phyloP scores from a whole-genome alignment of 1,140 invertebrate genomes.

The Zaprionus africanus region DNA sequence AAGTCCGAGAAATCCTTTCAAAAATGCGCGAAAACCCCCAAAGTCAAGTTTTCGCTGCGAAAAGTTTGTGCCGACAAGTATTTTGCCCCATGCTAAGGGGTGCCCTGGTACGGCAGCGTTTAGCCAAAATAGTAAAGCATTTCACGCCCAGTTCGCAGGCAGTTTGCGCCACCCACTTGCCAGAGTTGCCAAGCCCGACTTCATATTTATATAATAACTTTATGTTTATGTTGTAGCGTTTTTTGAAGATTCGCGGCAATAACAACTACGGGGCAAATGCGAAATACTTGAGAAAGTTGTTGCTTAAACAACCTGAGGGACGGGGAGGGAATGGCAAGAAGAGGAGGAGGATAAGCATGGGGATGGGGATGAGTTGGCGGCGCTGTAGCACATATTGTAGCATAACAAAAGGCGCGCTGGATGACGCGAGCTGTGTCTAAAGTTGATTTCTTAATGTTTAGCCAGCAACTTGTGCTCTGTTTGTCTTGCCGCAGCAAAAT shows the following conservation, averaged over 20 bases:
- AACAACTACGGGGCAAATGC: slow-evolving; percentile 23
- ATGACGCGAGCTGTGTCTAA: slow-evolving; percentile 60
- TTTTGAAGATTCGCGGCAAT: slow-evolving; percentile 40
- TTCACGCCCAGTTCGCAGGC: slow-evolving; percentile 31
- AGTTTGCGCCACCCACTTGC: slow-evolving; percentile 10
- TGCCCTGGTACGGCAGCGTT: slow-evolving; percentile 15
- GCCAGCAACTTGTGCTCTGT: slow-evolving; percentile 66
- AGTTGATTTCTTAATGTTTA: slow-evolving; percentile 82
- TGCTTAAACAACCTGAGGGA: slow-evolving; percentile 54
- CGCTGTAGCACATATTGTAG: slow-evolving; percentile 49
- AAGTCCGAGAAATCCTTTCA: slow-evolving; percentile 15
- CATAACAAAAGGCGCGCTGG: slow-evolving; percentile 72
- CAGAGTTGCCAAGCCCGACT: slow-evolving; percentile 46
- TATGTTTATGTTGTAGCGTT: slow-evolving; percentile 79
- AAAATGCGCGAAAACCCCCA: slow-evolving; percentile 29
- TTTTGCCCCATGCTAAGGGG: neutral
- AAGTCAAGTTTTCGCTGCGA: slow-evolving; percentile 48
- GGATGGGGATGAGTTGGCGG: neutral
- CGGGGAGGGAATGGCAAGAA: neutral
- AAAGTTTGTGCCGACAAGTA: slow-evolving; percentile 55
- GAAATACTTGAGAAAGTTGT: slow-evolving; percentile 44
- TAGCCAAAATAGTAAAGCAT: slow-evolving; percentile 18
- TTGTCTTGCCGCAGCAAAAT: slow-evolving; percentile 72
- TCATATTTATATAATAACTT: slow-evolving; percentile 82
- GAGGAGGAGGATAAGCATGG: neutral